These are phyloP conservation scores for Ochlodes sylvanus DNA, from an alignment of 2,888 invertebrate genomes.

Conservation along the genomic window DNA sequence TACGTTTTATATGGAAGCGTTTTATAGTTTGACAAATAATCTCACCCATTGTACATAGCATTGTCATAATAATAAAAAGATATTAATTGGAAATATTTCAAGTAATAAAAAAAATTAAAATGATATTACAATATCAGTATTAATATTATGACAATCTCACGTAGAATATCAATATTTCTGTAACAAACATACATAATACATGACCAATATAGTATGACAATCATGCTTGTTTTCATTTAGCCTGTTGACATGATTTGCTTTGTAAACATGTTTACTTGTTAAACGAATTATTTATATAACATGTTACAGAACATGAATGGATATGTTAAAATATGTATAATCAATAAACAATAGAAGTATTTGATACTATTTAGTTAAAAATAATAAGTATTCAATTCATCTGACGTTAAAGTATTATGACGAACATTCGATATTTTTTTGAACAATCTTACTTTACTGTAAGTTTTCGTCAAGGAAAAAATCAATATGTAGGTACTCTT, in stretches of 20 bases:
- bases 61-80: neutral
- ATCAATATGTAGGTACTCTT: no score
- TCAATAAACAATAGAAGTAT: no score
- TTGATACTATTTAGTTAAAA: no score
- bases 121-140: neutral
- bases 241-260: constrained; percentile 57
- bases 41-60: neutral
- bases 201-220: constrained; percentile 70
- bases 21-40: neutral
- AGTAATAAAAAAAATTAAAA: neutral
- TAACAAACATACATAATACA: constrained; percentile 52
- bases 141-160: constrained; percentile 22
- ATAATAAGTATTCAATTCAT: no score
- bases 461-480: no score
- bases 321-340: no score
- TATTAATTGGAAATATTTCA: neutral
- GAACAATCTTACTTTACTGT: no score
- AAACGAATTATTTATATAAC: neutral
- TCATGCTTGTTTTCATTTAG: constrained; percentile 64
- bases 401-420: no score
- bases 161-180: constrained; percentile 7
- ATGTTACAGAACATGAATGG: no score
- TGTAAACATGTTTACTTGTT: neutral
- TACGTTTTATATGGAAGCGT: neutral
- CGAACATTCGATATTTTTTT: no score